Evolutionary conservation across 2,113 vertebrate species (phyloP).

Genomic region (Donacobius atricapilla): DNA sequence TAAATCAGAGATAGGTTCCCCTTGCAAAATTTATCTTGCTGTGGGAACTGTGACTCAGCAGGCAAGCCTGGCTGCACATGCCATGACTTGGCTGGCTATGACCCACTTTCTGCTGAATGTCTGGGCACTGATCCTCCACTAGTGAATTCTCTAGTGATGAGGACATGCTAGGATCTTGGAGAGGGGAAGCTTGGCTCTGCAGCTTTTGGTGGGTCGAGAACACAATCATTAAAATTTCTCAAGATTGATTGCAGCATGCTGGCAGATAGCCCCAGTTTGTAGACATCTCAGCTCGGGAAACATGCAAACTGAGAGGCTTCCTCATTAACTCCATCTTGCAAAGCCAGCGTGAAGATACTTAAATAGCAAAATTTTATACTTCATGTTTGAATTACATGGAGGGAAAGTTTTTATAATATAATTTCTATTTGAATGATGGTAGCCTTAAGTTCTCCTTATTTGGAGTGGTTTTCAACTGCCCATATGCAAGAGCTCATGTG

Average conservation of each 20-base stretch:
- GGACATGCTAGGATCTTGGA: background rate
- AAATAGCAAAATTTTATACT: background rate
- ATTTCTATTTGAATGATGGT: background rate
- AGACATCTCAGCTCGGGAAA: background rate
- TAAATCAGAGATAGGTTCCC: background rate
- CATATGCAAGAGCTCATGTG: background rate
- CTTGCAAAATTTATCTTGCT: background rate
- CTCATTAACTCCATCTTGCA: background rate
- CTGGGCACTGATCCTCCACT: accelerated
- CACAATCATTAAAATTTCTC: background rate
- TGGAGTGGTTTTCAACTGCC: background rate
- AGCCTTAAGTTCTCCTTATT: background rate
- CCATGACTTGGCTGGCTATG: background rate
- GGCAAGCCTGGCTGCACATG: background rate
- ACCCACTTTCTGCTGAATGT: background rate
- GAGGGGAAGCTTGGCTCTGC: background rate
- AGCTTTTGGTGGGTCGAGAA: background rate
- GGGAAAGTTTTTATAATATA: background rate
- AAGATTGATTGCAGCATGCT: background rate
- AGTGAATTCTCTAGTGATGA: background rate
- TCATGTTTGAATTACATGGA: background rate
- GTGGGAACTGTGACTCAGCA: background rate
- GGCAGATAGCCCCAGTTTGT: background rate
- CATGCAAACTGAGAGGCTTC: background rate
- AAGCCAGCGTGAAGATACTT: background rate